Evolutionary conservation across 2,113 vertebrate genomes (phyloP), one percentile per base, ranked within the genome.

Genomic region (Condylura cristata): DNA sequence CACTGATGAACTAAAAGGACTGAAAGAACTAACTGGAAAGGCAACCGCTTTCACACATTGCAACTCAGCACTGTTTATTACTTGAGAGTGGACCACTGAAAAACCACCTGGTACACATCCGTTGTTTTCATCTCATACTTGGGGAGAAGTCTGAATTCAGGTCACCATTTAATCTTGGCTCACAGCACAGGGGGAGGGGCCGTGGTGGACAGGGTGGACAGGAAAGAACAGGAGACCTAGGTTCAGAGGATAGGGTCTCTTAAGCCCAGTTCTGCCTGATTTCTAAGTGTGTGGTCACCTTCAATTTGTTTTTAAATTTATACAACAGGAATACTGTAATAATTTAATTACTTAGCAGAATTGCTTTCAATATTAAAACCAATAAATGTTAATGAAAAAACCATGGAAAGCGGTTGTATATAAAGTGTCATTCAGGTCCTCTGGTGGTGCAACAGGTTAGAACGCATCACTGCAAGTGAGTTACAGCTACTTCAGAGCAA

Each of bases 321-420:
- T 20, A 24, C 0, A 16, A 20, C 17, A 80, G 72, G 30, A 85
- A 61, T 63, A 53, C 37, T 58, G 14, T 53, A 46, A 66, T 74
- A 37, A 51, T 44, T 60, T 68, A 74, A 79, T 48, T 58, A 41
- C 18, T 81, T 68, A 78, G 66, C 1, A 37, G 30, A 39, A 58
- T 53, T 70, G 87, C 41, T 34, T 76, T 90, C 26, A n/a, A 26
- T 22, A 88, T 85, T 39, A 30, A 90, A 63, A 75, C 32, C 51
- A 70, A 48, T 44, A 61, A 60, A 22, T 16, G 26, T 56, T n/a
- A n/a, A 65, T 71, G 48, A 44, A 65, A 81, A 75, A 26, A 79
- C 39, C 46, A 68, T 2, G 9, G 6, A 60, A 84, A 37, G 68
- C 26, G n/a, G 18, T 24, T 68, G 10, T 16, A 37, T 22, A 41